phyloP scores from a whole-genome alignment of 92 coral and sea anemone species.

The Paragorgia papillata region DNA sequence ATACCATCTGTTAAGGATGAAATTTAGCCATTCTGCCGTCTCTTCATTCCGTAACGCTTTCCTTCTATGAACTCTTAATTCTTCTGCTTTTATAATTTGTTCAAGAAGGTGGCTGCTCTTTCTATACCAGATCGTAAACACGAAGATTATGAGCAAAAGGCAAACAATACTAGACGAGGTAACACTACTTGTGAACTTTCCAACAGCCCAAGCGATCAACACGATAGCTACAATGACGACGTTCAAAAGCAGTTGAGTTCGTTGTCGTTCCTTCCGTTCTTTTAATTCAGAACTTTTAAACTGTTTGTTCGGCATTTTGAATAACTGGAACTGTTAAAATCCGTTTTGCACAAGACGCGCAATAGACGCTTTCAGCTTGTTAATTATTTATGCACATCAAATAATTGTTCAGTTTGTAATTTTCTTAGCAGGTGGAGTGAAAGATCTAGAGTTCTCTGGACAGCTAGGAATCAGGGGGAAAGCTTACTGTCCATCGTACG shows the following conservation, averaged over 20 bases:
- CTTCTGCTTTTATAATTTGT: conserved; percentile 74
- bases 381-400: too few species aligned
- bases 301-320: conserved; percentile 43
- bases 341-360: too few species aligned
- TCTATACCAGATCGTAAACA: conserved; percentile 80
- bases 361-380: too few species aligned
- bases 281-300: conserved; percentile 62
- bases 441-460: too few species aligned
- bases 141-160: conserved; percentile 69
- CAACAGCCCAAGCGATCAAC: conserved; percentile 72
- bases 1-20: conserved; percentile 90
- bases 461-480: too few species aligned
- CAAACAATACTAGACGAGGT: conserved; percentile 67
- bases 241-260: conserved; percentile 74
- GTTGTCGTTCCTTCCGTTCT: conserved; percentile 69
- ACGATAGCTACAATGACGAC: conserved; percentile 66
- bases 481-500: too few species aligned
- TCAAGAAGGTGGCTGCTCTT: conserved; percentile 76
- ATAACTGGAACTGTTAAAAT: too few species aligned
- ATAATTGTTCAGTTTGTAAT: too few species aligned
- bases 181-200: conserved; percentile 67
- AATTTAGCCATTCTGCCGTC: conserved; percentile 93
- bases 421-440: too few species aligned
- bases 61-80: conserved; percentile 78
- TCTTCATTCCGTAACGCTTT: conserved; percentile 91